phyloP scores from a whole-genome alignment of 2,888 invertebrate genomes.

The Amblyjoppa proteus region DNA sequence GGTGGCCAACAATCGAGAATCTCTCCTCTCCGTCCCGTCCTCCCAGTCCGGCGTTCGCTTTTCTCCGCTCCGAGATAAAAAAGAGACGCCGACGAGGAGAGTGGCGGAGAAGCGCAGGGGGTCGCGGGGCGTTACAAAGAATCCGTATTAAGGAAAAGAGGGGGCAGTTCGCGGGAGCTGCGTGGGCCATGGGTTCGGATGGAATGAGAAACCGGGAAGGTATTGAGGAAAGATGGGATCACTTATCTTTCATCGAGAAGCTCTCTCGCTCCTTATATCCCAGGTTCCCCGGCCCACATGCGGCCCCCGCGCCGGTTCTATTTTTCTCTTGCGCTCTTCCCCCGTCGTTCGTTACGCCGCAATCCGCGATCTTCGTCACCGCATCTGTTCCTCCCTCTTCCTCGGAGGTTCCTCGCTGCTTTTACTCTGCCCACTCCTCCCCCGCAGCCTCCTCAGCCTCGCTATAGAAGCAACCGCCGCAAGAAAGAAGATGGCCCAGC shows the following conservation, averaged over 20 bases:
- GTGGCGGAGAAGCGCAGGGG: conserved; percentile 20
- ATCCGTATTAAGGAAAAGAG: conserved; percentile 64
- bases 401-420: conserved; percentile 6
- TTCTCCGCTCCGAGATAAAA: conserved; percentile 34
- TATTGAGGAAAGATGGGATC: conserved; percentile 74
- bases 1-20: conserved; percentile 62
- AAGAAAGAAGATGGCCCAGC: conserved; percentile 17
- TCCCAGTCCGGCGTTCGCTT: conserved; percentile 42
- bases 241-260: conserved; percentile 76
- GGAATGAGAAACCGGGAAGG: conserved; percentile 60
- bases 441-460: not conserved
- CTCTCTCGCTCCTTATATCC: conserved; percentile 61
- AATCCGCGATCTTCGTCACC: conserved; percentile 30
- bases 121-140: conserved; percentile 54
- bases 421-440: conserved; percentile 29
- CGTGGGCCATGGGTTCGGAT: conserved; percentile 29
- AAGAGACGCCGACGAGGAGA: conserved; percentile 43
- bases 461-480: conserved; percentile 27
- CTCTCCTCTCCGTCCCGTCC: conserved; percentile 41
- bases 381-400: conserved; percentile 2
- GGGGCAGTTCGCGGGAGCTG: conserved; percentile 32
- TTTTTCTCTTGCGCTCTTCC: conserved; percentile 47
- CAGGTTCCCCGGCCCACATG: conserved; percentile 57
- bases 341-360: conserved; percentile 22
- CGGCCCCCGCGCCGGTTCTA: conserved; percentile 49